These are phyloP conservation scores for Cochlearius cochlearius DNA, from an alignment of 2,113 vertebrate species.

Conservation along the genomic window DNA sequence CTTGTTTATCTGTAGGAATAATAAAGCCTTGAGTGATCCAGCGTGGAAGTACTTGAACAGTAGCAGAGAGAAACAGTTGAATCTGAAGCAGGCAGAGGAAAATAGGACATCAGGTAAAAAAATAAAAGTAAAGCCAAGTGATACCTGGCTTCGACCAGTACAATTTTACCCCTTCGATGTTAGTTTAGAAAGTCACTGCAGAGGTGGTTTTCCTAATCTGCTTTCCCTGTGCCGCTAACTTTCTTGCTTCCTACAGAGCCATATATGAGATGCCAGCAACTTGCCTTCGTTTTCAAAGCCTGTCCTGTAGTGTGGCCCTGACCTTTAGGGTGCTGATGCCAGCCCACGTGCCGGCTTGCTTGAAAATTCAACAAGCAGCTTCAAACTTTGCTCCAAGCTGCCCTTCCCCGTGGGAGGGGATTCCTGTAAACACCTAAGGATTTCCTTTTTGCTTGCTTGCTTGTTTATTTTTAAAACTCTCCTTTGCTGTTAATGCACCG, in stretches of 20 bases:
- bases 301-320: not conserved
- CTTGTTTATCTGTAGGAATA: conserved; percentile 82
- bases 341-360: not conserved
- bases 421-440: not conserved
- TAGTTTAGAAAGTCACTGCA: not conserved
- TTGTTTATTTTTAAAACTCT: not conserved
- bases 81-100: conserved; percentile 88
- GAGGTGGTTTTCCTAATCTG: not conserved
- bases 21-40: conserved; percentile 88
- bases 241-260: not conserved
- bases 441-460: not conserved
- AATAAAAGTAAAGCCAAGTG: not conserved
- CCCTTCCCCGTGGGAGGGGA: not conserved
- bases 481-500: not conserved
- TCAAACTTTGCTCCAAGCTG: not conserved
- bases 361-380: not conserved
- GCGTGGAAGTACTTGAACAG: conserved; percentile 88
- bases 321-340: not conserved
- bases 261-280: not conserved
- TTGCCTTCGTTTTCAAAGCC: not conserved
- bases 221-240: not conserved
- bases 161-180: rapidly evolving
- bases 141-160: not conserved
- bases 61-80: conserved; percentile 90
- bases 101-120: conserved; percentile 84